phyloP scores from a whole-genome alignment of 2,797 vertebrate species.

The Gouania willdenowi region DNA sequence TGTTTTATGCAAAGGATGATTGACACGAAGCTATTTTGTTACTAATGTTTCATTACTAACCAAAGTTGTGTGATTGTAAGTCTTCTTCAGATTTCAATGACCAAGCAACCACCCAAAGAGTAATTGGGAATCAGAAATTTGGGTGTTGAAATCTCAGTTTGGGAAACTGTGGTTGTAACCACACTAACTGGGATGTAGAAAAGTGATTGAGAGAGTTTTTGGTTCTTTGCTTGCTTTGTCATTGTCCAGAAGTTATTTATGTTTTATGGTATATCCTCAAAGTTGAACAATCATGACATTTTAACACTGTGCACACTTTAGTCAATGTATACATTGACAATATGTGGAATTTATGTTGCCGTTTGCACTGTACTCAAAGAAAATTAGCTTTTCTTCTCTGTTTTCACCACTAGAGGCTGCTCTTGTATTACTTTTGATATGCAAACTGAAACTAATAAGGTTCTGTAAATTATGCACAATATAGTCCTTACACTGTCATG shows the following conservation, averaged over 20 bases:
- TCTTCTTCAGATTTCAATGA: slow-evolving; percentile 17
- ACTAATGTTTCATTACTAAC: slow-evolving; percentile 22
- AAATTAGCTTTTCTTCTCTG: slow-evolving; percentile 3
- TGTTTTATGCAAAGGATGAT: not conserved
- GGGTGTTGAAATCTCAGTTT: not conserved
- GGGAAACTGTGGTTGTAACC: slow-evolving; percentile 48
- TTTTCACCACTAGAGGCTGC: slow-evolving; percentile 53
- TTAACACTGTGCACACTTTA: not conserved
- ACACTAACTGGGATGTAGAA: slow-evolving; percentile 1
- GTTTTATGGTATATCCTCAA: slow-evolving; percentile 8
- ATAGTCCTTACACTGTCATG: not conserved
- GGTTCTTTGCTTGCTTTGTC: not conserved
- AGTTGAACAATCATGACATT: slow-evolving; percentile 5
- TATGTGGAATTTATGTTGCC: slow-evolving; percentile 16
- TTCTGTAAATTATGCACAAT: slow-evolving; percentile 12
- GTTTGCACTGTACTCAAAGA: slow-evolving; percentile 43
- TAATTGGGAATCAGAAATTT: not conserved
- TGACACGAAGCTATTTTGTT: slow-evolving; percentile 12
- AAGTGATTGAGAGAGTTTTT: slow-evolving; percentile 11
- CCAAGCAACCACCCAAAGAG: not conserved
- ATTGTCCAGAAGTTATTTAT: slow-evolving; percentile 13
- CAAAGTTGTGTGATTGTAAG: slow-evolving; percentile 7
- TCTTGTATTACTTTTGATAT: slow-evolving; percentile 32
- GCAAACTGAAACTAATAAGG: slow-evolving; percentile 5
- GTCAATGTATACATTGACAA: slow-evolving; percentile 14